Percentiles rank a stretch among this genome's conserved stretches.
phyloP scores from a whole-genome alignment of 2,113 vertebrate genomes.

The Antechinus stuartii region DNA sequence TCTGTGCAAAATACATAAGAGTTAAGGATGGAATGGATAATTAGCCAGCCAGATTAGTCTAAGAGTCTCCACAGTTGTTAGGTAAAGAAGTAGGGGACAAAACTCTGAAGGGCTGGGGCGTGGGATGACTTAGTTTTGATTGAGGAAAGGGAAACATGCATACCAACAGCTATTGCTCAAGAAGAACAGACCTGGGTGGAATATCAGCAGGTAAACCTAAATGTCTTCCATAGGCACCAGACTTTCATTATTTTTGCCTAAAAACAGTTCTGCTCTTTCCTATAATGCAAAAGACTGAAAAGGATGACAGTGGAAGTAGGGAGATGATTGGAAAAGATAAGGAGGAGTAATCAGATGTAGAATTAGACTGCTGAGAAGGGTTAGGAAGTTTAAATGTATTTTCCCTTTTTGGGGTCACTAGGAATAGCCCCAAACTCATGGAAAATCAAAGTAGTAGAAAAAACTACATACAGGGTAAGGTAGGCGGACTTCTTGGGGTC shows the following conservation, averaged over 20 bases:
- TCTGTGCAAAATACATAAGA: neutral
- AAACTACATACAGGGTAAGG: neutral
- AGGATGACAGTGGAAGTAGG: neutral
- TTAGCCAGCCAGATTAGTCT: neutral
- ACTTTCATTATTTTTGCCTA: no score
- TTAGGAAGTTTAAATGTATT: neutral
- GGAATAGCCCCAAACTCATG: neutral
- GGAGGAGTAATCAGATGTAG: neutral
- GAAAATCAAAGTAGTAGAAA: neutral
- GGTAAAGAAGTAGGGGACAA: neutral
- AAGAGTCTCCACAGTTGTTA: neutral
- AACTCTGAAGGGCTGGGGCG: neutral
- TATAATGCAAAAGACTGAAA: neutral
- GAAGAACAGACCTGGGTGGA: neutral
- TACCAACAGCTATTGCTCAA: neutral
- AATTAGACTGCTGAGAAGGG: neutral
- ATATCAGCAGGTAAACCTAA: no score
- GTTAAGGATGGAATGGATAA: neutral
- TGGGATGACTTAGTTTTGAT: neutral
- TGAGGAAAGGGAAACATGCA: neutral
- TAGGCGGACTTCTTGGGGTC: neutral
- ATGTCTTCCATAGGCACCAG: no score
- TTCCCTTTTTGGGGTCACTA: neutral
- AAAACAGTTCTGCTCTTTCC: no score
- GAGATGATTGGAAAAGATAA: neutral